A percentile compares a stretch with the other conserved stretches of the same genome.
Evolutionary conservation across 2,797 vertebrate species (phyloP).

Genomic region (Tarsius wallacei): DNA sequence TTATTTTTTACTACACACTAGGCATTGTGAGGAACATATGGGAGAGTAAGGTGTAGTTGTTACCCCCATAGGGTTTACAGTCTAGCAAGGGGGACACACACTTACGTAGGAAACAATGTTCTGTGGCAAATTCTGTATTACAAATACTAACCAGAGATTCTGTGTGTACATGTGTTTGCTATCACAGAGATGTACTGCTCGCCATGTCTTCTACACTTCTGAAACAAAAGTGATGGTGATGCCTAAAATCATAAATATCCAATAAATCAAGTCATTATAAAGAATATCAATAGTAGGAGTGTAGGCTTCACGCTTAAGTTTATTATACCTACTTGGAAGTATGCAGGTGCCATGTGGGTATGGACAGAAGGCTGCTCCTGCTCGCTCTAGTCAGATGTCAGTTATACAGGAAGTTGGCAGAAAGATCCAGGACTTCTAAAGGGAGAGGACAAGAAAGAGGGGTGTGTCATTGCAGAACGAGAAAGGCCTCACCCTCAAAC

Average conservation of each 20-base stretch:
- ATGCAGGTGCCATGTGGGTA: background rate
- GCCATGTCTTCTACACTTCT: background rate
- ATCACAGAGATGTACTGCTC: background rate
- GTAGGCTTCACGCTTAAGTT: background rate
- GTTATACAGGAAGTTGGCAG: constrained; percentile 61
- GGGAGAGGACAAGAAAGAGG: background rate
- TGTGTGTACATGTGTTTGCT: background rate
- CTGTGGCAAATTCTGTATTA: background rate
- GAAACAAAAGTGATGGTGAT: background rate
- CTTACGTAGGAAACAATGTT: background rate
- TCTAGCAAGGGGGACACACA: background rate
- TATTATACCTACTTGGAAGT: background rate
- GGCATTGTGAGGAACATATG: background rate
- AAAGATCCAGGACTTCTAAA: constrained; percentile 31
- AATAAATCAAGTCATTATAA: background rate
- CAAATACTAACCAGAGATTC: background rate
- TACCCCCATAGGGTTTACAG: background rate
- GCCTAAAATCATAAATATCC: background rate
- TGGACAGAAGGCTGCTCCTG: background rate
- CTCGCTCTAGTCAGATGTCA: background rate
- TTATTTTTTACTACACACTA: background rate
- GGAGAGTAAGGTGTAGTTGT: background rate
- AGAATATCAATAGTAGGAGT: background rate
- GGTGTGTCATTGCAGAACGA: constrained; percentile 65
- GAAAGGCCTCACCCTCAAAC: constrained; percentile 67